Conservation (phyloP, 2,797 vertebrate genomes). For the Helicolenus hilgendorfi region DNA sequence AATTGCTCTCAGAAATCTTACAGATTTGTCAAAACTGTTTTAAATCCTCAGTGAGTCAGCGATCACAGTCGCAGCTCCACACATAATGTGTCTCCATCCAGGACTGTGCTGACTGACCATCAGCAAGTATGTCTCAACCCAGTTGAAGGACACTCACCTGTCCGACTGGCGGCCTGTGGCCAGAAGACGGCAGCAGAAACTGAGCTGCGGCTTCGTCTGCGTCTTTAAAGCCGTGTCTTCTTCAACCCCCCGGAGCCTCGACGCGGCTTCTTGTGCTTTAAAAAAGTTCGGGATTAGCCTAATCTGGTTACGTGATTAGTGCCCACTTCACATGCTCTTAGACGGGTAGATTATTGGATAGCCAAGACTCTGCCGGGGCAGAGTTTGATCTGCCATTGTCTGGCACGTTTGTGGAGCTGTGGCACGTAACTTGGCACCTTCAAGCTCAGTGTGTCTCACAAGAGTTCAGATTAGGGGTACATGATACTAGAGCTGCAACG, state of each 20-base stretch:
- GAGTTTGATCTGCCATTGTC: not conserved
- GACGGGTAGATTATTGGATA: slow-evolving; percentile 71
- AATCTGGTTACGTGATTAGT: slow-evolving; percentile 91
- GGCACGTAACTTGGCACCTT: not conserved
- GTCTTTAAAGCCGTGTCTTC: slow-evolving; percentile 36
- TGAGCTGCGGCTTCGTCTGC: not conserved
- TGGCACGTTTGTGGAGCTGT: not conserved
- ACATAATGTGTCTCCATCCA: not conserved
- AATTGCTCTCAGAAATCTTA: not conserved
- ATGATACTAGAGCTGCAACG: not conserved
- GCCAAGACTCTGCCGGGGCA: slow-evolving; percentile 33
- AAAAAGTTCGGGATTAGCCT: slow-evolving; percentile 89
- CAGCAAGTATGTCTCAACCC: not conserved
- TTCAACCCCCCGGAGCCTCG: slow-evolving; percentile 6
- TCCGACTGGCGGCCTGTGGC: not conserved
- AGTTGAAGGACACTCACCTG: slow-evolving; percentile 12
- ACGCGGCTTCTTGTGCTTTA: slow-evolving; percentile 74
- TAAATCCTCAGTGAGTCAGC: not conserved
- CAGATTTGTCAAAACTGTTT: not conserved
- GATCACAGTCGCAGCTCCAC: not conserved
- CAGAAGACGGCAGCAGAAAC: slow-evolving; percentile 34
- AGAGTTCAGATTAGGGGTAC: not conserved
- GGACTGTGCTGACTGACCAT: not conserved
- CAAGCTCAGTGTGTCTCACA: not conserved
- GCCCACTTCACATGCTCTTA: slow-evolving; percentile 78